These are phyloP conservation scores for Neria commutata DNA, from an alignment of 2,888 invertebrate genomes.

Conservation along the genomic window DNA sequence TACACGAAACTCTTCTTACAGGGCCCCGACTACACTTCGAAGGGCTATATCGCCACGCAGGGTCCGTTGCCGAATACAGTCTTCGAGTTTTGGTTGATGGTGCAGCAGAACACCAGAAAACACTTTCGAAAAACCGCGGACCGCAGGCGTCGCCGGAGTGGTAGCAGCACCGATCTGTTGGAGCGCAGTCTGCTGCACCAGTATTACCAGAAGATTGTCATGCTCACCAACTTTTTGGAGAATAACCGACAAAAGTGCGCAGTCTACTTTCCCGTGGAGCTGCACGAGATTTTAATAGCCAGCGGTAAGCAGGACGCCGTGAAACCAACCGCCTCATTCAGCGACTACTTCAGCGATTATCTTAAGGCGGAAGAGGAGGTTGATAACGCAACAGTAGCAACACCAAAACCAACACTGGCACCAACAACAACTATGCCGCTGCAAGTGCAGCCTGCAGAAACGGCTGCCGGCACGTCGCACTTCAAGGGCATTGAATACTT, in stretches of 20 bases:
- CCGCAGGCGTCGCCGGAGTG: constrained; percentile 41
- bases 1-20: constrained; percentile 56
- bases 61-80: constrained; percentile 90
- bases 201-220: constrained; percentile 71
- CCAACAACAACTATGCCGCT: neutral
- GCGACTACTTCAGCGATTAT: constrained; percentile 29
- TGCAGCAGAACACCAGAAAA: constrained; percentile 66
- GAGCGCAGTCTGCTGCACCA: constrained; percentile 58
- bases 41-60: constrained; percentile 90
- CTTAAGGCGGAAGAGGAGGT: constrained; percentile 20
- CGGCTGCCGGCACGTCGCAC: neutral
- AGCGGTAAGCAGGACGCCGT: constrained; percentile 48
- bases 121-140: constrained; percentile 46
- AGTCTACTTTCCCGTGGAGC: constrained; percentile 77
- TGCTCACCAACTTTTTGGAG: constrained; percentile 90
- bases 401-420: neutral
- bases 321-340: constrained; percentile 21
- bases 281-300: constrained; percentile 63
- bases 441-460: too few relatives aligned
- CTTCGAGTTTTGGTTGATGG: constrained; percentile 90
- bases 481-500: constrained; percentile 41
- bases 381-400: too few relatives aligned
- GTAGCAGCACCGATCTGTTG: constrained; percentile 47
- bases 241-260: constrained; percentile 87
- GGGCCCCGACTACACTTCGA: constrained; percentile 89